These are phyloP conservation scores for Asbolus verrucosus DNA, from an alignment of 1,140 invertebrate genomes.

Conservation along the genomic window DNA sequence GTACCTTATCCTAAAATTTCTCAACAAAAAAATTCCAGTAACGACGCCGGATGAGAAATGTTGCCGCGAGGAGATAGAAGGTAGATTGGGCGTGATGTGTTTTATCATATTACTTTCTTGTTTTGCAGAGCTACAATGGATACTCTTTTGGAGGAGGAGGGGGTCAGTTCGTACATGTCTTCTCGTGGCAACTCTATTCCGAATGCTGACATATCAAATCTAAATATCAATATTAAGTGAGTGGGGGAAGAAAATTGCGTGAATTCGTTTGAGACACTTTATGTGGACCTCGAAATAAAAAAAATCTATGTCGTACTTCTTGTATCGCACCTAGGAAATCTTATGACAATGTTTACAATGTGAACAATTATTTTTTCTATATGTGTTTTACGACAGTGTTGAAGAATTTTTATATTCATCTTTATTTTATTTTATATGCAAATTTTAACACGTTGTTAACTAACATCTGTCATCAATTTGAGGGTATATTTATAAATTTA, in stretches of 20 bases:
- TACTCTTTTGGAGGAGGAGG: slow-evolving; percentile 53
- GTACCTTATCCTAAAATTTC: slow-evolving; percentile 41
- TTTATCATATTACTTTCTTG: slow-evolving; percentile 4
- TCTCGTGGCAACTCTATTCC: slow-evolving; percentile 49
- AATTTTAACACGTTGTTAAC: too few relatives aligned
- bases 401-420: too few relatives aligned
- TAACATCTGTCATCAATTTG: too few relatives aligned
- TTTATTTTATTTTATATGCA: too few relatives aligned
- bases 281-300: neutral
- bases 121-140: slow-evolving; percentile 49
- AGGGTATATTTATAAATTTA: too few relatives aligned
- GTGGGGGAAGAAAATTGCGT: neutral
- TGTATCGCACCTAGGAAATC: neutral
- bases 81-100: slow-evolving; percentile 17
- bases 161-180: slow-evolving; percentile 37
- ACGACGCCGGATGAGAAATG: slow-evolving; percentile 49
- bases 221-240: slow-evolving; percentile 26
- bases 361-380: slow-evolving; percentile 20
- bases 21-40: slow-evolving; percentile 31
- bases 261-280: neutral
- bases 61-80: slow-evolving; percentile 52
- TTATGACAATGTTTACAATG: slow-evolving; percentile 17
- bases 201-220: slow-evolving; percentile 22
- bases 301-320: neutral
- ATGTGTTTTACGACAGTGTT: neutral